Base-by-base conservation (phyloP, 2,113 vertebrate genomes). In the Pithys albifrons region DNA sequence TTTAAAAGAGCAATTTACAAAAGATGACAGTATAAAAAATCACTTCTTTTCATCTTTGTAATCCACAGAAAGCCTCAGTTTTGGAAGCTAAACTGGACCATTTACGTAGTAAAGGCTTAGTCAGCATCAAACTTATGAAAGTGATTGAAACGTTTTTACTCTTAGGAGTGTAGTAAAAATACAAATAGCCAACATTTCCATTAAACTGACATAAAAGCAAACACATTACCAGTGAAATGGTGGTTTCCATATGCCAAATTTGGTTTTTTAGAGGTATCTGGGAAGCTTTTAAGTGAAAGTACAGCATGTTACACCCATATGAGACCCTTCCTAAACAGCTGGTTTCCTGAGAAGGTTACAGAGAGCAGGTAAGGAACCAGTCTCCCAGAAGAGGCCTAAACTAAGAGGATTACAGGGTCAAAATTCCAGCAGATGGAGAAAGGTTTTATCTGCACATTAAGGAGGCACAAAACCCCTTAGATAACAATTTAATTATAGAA, bases 401-500 rank as follows among this genome's bases (percentile, higher is more conserved):
- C 91, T 97, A 95, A 97, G 88, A 95, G 87, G 93, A 97, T 97
- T 93, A 95, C 52, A 57, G 80, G 91, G 94, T 94, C 90, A 96
- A 94, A 95, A 95, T 92, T 93, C 85, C 74, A 95, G 72, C 88
- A 86, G 70, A 93, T 76, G 80, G 74, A 91, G 79, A 93, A 92
- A 73, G 59, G 85, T 65, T 91, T 96, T 80, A 88, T 95, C 77
- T 80, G 83, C 66, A 89, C 89, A 77, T 74, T 85, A 78, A 71
- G 85, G 74, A 78, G 81, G 89, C 33, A 58, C 24, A 58, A 75
- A 89, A 92, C 77, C 74, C 67, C 86, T 82, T 70, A 85, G 77
- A 43, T 37, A 73, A 85, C 23, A 19, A 35, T 66, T 74, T 67
- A 88, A 65, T 81, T n/a, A 64, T 3, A 69, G 24, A 25, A 66